phyloP scores from a whole-genome alignment of 2,888 invertebrate genomes.

The Andrena flavipes region DNA sequence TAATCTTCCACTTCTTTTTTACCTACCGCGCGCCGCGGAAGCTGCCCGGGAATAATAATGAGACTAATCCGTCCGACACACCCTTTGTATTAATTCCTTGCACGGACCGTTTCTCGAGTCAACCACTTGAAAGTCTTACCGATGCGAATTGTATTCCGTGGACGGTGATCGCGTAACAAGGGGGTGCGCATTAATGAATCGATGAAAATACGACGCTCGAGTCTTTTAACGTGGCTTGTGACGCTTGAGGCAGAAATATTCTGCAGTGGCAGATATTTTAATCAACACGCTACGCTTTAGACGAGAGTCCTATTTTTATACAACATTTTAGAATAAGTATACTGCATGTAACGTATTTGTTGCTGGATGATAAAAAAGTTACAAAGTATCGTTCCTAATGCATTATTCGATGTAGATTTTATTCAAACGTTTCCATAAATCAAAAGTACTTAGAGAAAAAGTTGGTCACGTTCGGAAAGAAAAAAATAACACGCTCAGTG shows the following conservation, averaged over 20 bases:
- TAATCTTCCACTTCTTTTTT: constrained; percentile 62
- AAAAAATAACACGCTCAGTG: constrained; percentile 10
- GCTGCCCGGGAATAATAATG: constrained; percentile 75
- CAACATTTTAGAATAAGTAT: too few species aligned
- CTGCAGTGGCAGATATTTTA: too few species aligned
- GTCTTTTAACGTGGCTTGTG: too few species aligned
- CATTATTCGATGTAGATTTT: neutral
- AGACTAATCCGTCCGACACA: constrained; percentile 76
- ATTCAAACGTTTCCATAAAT: neutral
- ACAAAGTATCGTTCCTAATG: neutral
- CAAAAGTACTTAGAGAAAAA: constrained; percentile 7
- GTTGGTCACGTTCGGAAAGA: neutral
- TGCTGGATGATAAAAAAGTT: neutral
- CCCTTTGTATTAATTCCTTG: constrained; percentile 70
- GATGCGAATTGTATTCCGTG: constrained; percentile 48
- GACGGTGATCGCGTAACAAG: constrained; percentile 12
- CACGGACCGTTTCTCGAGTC: constrained; percentile 47
- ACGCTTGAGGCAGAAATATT: too few species aligned
- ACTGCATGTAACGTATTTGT: too few species aligned
- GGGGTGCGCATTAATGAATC: constrained; percentile 18
- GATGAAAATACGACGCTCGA: too few species aligned
- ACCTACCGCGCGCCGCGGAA: constrained; percentile 36
- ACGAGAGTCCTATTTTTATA: too few species aligned
- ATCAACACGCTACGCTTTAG: too few species aligned
- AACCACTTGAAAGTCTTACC: constrained; percentile 59